phyloP scores from a whole-genome alignment of 2,113 vertebrate genomes.

The Orycteropus afer region DNA sequence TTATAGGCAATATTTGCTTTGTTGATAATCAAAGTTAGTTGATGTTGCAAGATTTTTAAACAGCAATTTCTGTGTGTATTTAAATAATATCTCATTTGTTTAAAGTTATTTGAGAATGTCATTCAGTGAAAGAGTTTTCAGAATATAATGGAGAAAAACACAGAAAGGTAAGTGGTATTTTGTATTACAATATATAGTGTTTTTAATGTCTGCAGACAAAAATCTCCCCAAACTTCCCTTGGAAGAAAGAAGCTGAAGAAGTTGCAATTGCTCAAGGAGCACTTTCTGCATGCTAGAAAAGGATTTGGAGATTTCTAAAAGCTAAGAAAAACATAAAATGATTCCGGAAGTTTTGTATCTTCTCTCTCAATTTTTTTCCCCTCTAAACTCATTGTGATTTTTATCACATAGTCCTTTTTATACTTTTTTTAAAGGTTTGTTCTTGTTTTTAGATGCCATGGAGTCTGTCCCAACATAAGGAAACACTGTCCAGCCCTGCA shows the following conservation, averaged over 20 bases:
- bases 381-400: background rate
- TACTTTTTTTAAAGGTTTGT: background rate
- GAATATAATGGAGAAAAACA: constrained; percentile 26
- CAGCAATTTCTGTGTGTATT: background rate
- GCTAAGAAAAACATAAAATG: background rate
- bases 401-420: background rate
- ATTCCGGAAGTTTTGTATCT: background rate
- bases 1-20: background rate
- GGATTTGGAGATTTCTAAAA: background rate
- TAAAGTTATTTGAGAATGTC: constrained; percentile 42
- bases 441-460: no score
- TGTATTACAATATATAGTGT: background rate
- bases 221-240: background rate
- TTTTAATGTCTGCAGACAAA: constrained; percentile 27
- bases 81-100: constrained; percentile 6
- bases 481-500: no score
- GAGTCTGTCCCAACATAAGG: no score
- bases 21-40: background rate
- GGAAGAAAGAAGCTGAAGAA: constrained; percentile 29
- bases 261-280: background rate
- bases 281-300: background rate
- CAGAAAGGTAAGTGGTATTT: background rate
- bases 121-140: constrained; percentile 12
- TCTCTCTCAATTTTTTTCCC: background rate
- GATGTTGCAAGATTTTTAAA: background rate